Base-by-base conservation (phyloP, 2,888 invertebrate species). In the Petrolisthes manimaculis region DNA sequence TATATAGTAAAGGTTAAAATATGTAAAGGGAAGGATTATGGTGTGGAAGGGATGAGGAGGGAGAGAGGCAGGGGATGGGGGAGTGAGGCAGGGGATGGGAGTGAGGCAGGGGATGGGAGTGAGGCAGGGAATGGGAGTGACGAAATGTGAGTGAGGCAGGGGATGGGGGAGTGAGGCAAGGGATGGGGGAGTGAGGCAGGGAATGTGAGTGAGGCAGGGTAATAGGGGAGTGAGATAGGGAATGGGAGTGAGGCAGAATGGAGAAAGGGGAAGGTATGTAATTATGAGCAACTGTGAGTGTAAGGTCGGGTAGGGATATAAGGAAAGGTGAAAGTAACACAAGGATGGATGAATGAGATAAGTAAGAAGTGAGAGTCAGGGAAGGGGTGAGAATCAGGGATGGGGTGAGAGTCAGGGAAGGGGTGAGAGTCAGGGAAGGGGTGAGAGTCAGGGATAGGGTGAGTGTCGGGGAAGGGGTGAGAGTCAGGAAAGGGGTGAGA, bases 301-400 rank as follows among this genome's bases (percentile, higher is more conserved):
- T 37, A 37, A 37, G 37, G 37, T 37, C 0, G 37, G 37, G 37
- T 37, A 37, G 37, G 37, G 37, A 37, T 37, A 1, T 5, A n/a
- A 18, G n/a, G 74, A 6, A 74, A 18, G 74, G 74, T 24, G 21
- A 74, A n/a, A n/a, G n/a, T n/a, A n/a, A n/a, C 24, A 8, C 9
- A 24, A 21, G 8, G n/a, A n/a, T 37, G 24, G 53, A 81, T 5
- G 56, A 37, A 14, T 3, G 61, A n/a, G 80, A 24, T 24, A 24
- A 21, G 61, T 9, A 21, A 21, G 9, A 56, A 8, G 80, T 56
- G 80, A 80, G 80, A 53, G 80, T 18, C 56, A 56, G 78, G 53
- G 78, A 78, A n/a, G 21, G 61, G 3, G 77, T 37, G 77, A 77
- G 77, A 77, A 9, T 37, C 37, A 77, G 77, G 37, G 77, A 77